A percentile compares a stretch with the other conserved stretches of the same genome.
Conservation (phyloP, 2,888 invertebrate genomes). For the Rhodophaea formosa region DNA sequence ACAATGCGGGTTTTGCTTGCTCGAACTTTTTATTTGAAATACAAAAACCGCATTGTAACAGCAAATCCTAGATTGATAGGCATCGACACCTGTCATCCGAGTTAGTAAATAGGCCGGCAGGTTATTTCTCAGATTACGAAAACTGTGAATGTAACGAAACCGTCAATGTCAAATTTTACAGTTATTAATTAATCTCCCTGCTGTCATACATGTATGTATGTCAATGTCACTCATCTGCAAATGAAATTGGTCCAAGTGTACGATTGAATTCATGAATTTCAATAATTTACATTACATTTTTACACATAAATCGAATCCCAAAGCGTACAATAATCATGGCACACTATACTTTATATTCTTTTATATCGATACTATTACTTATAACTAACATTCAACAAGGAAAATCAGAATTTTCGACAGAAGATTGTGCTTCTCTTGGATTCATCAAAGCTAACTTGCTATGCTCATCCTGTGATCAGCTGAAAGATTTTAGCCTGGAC, state of each 20-base stretch:
- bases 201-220: neutral
- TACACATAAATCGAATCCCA: neutral
- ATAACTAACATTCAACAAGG: constrained; percentile 31
- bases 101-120: no score
- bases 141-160: no score
- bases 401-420: constrained; percentile 84
- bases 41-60: no score
- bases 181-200: no score
- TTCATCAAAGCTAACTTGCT: constrained; percentile 92
- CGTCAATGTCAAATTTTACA: no score
- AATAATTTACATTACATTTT: neutral
- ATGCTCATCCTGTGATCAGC: constrained; percentile 93
- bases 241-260: neutral
- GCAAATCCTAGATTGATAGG: no score
- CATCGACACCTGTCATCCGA: no score
- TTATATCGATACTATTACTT: constrained; percentile 27
- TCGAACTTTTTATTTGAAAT: no score
- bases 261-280: neutral
- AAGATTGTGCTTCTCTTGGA: constrained; percentile 92
- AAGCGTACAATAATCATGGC: neutral
- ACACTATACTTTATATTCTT: neutral
- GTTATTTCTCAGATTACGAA: no score
- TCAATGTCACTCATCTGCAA: neutral
- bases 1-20: no score
- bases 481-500: constrained; percentile 87